Percentiles rank a stretch among this genome's conserved stretches.
Conservation (phyloP, 2,888 invertebrate genomes). For the Resseliella maxima region DNA sequence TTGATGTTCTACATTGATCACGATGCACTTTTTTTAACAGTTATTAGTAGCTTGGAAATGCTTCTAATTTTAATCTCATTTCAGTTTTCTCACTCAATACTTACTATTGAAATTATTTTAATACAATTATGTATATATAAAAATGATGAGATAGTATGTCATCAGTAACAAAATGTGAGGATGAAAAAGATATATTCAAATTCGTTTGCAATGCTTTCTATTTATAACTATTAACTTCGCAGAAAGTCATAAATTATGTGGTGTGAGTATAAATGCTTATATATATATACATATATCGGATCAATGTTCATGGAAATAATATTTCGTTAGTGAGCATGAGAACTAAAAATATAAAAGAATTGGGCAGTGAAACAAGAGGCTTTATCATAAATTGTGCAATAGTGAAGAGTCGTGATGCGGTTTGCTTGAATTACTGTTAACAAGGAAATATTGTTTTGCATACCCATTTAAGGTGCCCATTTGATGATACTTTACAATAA, state of each 20-base stretch:
- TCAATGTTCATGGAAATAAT: conserved; percentile 14
- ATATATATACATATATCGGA: not conserved
- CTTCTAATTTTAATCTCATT: conserved; percentile 19
- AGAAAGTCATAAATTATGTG: not conserved
- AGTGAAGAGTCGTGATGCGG: too few relatives aligned
- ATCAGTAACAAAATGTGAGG: not conserved
- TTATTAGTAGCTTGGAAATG: not conserved
- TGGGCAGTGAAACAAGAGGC: too few relatives aligned
- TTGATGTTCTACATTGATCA: not conserved
- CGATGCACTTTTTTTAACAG: not conserved
- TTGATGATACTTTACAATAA: too few relatives aligned
- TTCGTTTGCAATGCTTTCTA: not conserved
- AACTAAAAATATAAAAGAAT: not conserved
- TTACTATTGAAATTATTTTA: not conserved
- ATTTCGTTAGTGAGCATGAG: not conserved
- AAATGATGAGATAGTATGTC: not conserved
- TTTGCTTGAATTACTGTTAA: too few relatives aligned
- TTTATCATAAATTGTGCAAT: too few relatives aligned
- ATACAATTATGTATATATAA: not conserved
- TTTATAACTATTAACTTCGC: conserved; percentile 4
- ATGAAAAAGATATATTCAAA: not conserved
- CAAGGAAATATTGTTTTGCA: too few relatives aligned
- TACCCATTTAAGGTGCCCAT: too few relatives aligned
- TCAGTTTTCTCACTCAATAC: not conserved
- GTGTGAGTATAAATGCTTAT: not conserved